Percentiles rank a stretch among this genome's conserved stretches.
Conservation (phyloP, 1,140 invertebrate species). For the Drosophila rufa region DNA sequence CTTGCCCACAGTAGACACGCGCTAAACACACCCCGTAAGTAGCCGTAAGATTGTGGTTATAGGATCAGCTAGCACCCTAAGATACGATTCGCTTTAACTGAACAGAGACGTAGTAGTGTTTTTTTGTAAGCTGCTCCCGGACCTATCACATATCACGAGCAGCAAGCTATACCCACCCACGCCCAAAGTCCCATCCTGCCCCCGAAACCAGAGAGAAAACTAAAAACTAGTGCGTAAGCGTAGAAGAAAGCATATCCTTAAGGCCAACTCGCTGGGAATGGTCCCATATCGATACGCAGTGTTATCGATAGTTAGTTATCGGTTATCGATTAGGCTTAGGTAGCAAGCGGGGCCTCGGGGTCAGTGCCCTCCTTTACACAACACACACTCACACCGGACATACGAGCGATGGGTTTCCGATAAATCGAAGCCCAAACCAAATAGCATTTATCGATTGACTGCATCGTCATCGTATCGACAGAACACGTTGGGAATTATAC, state of each 20-base stretch:
- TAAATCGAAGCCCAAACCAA: background rate
- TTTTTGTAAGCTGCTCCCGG: conserved; percentile 25
- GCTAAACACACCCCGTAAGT: conserved; percentile 5
- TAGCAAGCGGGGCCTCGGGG: conserved; percentile 52
- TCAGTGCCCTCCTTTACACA: conserved; percentile 21
- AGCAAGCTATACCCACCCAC: conserved; percentile 14
- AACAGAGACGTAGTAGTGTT: conserved; percentile 14
- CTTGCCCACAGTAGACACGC: background rate
- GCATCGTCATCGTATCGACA: conserved; percentile 26
- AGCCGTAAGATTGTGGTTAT: conserved; percentile 24
- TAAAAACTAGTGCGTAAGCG: conserved; percentile 12
- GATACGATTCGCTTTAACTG: conserved; percentile 33
- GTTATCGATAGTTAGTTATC: conserved; percentile 14
- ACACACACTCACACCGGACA: conserved; percentile 10
- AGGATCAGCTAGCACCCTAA: conserved; percentile 18
- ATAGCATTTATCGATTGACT: conserved; percentile 7
- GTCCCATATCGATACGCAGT: conserved; percentile 29
- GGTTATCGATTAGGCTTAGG: background rate
- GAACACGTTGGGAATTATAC: conserved; percentile 13
- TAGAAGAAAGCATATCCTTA: conserved; percentile 43
- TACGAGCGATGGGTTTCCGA: conserved; percentile 21
- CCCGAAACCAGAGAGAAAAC: background rate
- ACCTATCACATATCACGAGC: conserved; percentile 51
- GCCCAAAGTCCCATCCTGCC: conserved; percentile 10
- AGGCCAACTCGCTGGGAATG: background rate